Percentiles rank a stretch among this genome's conserved stretches.
Evolutionary conservation across 2,797 vertebrate species (phyloP).

Genomic region (Lagorchestes hirsutus): DNA sequence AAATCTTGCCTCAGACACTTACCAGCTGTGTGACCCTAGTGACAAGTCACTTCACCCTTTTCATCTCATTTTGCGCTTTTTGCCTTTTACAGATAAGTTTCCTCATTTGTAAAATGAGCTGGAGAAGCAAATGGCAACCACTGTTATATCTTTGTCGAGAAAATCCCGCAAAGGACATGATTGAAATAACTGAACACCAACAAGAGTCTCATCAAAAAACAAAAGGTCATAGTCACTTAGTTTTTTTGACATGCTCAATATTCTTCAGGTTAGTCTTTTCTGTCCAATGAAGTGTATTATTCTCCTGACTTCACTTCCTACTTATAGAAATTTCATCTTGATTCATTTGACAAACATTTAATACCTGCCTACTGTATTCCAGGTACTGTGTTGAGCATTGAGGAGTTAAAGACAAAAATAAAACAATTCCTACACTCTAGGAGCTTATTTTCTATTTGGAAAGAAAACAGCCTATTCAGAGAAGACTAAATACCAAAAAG

Average conservation of each 20-base stretch:
- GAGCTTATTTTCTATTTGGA: neutral
- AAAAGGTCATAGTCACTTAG: neutral
- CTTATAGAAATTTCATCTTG: neutral
- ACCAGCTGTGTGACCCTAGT: neutral
- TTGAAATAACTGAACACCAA: neutral
- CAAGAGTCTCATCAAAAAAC: neutral
- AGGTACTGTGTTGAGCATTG: neutral
- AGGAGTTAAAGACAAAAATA: neutral
- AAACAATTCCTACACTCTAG: neutral
- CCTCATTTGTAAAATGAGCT: too few species aligned
- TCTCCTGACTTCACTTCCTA: neutral
- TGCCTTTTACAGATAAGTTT: too few species aligned
- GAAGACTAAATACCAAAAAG: neutral
- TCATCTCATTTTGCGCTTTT: too few species aligned
- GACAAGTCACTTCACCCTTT: neutral
- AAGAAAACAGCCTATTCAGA: neutral
- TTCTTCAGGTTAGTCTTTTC: neutral
- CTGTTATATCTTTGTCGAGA: neutral
- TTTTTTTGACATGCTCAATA: neutral
- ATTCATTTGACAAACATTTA: neutral
- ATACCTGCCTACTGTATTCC: neutral
- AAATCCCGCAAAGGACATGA: neutral
- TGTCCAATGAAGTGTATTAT: neutral
- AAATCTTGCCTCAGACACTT: neutral
- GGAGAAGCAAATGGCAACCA: neutral